Percentiles rank a stretch among this genome's conserved stretches.
Evolutionary conservation across 2,113 vertebrate genomes (phyloP).

Genomic region (Heteronetta atricapilla): DNA sequence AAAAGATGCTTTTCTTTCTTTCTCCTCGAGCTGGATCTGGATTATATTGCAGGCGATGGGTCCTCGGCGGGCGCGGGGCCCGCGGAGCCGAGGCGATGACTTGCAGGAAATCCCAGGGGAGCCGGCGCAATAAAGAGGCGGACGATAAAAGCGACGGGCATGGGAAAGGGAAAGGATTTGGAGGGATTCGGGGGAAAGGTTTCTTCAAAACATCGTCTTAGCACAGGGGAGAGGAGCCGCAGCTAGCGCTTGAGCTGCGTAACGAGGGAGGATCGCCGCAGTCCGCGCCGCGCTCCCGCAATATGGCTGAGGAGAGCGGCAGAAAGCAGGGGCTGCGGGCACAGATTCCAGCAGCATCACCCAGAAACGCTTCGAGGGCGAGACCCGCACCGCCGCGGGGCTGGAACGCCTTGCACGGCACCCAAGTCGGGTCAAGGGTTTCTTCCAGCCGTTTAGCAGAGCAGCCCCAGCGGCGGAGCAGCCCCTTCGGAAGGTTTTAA

Average conservation of each 20-base stretch:
- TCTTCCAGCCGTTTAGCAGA: neutral
- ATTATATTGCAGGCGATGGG: neutral
- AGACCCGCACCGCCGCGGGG: neutral
- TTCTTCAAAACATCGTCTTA: neutral
- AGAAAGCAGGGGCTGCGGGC: neutral
- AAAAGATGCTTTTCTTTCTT: neutral
- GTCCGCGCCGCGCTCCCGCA: neutral
- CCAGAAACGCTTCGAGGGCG: neutral
- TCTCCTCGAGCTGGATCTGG: neutral
- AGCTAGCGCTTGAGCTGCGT: rapidly evolving
- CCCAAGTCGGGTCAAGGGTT: neutral
- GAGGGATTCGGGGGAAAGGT: neutral
- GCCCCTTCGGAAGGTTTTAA: neutral
- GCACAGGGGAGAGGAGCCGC: neutral
- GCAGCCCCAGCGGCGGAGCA: neutral
- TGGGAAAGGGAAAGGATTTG: rapidly evolving
- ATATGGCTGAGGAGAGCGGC: constrained; percentile 27
- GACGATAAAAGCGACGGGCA: neutral
- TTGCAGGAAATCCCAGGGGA: constrained; percentile 7
- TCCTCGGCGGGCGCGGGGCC: neutral
- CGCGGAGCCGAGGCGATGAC: neutral
- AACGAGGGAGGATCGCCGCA: constrained; percentile 16
- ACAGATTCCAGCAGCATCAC: neutral
- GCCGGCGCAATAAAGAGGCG: neutral
- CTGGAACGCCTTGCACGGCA: neutral